phyloP scores from a whole-genome alignment of 1,140 invertebrate genomes.

The Hermatobates lingyangjiaoensis region DNA sequence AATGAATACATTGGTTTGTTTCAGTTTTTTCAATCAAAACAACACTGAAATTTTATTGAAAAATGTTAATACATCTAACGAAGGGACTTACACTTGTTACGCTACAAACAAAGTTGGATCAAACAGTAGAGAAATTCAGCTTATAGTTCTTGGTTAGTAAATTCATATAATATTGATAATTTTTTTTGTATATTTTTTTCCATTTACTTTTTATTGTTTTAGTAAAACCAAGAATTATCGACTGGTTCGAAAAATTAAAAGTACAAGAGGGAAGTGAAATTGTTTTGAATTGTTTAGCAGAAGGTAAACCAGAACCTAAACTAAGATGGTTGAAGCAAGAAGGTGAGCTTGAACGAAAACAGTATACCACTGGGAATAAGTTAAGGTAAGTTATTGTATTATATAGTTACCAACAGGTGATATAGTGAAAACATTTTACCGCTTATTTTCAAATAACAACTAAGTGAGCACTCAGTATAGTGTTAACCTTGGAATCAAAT shows the following conservation, averaged over 20 bases:
- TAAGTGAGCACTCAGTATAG: no score
- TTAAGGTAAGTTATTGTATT: no score
- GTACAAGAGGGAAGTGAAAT: slow-evolving; percentile 4
- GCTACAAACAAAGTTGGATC: slow-evolving; percentile 2
- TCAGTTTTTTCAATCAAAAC: neutral
- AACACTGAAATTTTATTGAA: neutral
- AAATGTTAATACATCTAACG: neutral
- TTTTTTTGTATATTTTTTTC: neutral
- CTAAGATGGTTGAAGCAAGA: slow-evolving; percentile 6
- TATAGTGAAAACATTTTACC: no score
- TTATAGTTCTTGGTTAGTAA: slow-evolving; percentile 3
- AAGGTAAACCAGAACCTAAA: slow-evolving; percentile 2
- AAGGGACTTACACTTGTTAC: slow-evolving; percentile 3
- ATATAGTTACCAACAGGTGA: no score
- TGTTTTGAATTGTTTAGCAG: neutral
- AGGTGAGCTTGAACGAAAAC: no score
- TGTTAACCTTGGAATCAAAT: no score
- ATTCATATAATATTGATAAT: neutral
- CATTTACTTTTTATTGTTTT: neutral
- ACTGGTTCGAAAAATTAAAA: neutral
- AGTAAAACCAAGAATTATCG: neutral
- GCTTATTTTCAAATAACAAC: no score
- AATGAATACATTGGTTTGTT: neutral
- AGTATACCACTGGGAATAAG: no score
- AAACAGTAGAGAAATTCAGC: slow-evolving; percentile 1